Evolutionary conservation across 1,140 invertebrate genomes (phyloP).

Genomic region (Saxidomus purpurata): DNA sequence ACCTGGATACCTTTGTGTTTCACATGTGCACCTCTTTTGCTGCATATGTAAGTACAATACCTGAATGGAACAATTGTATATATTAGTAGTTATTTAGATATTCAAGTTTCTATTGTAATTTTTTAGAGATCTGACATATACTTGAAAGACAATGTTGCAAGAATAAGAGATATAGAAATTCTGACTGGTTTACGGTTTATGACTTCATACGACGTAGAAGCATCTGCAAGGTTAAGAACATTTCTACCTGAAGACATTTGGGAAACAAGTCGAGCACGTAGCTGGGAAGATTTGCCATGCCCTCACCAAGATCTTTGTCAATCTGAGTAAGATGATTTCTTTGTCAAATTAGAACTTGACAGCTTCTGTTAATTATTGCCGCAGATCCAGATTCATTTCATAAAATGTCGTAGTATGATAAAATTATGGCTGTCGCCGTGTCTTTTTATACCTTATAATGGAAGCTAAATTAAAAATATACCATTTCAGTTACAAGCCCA

Average conservation of each 20-base stretch:
- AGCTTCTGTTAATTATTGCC: too few relatives aligned
- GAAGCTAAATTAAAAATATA: too few relatives aligned
- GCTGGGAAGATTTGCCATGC: constrained; percentile 68
- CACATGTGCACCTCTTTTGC: too few relatives aligned
- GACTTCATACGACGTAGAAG: constrained; percentile 60
- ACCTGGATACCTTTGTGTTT: too few relatives aligned
- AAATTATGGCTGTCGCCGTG: too few relatives aligned
- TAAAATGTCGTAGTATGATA: too few relatives aligned
- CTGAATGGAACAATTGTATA: too few relatives aligned
- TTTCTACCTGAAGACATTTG: constrained; percentile 73
- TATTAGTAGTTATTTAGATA: too few relatives aligned
- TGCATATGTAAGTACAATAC: too few relatives aligned
- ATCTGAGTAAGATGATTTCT: constrained; percentile 80
- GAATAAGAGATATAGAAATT: constrained; percentile 81
- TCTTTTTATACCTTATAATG: too few relatives aligned
- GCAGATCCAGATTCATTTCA: too few relatives aligned
- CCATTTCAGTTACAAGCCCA: constrained; percentile 82
- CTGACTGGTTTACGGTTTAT: constrained; percentile 80
- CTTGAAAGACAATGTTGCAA: constrained; percentile 76
- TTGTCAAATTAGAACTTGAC: too few relatives aligned
- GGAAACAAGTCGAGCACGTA: constrained; percentile 44
- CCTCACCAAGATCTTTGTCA: constrained; percentile 43
- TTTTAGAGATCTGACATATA: constrained; percentile 70
- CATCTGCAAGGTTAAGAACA: constrained; percentile 69
- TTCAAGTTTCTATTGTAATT: neutral